Evolutionary conservation across 2,113 vertebrate genomes (phyloP), one percentile per base, ranked within the genome.

Genomic region (Monopterus albus): DNA sequence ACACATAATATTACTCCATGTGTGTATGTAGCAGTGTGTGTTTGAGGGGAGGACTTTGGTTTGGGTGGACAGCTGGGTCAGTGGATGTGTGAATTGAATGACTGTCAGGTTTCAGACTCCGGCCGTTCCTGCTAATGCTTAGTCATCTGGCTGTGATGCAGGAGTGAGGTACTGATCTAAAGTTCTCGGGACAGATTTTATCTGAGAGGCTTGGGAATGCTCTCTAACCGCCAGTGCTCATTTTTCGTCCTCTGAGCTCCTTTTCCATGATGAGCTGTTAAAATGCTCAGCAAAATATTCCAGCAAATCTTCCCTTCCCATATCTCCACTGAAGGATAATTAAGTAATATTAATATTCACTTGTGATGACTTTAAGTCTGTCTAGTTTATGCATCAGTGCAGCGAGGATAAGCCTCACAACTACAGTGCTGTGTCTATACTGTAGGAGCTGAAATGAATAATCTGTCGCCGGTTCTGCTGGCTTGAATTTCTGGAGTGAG

Each of bases 301-400:
- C 67, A 3, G 70, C 50, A 71, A 62, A 63, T 63, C 64, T 12
- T 49, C 31, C 42, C 6, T 71, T 72, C 67, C 79, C 76, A 72
- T 69, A 78, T 83, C 85, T 72, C 53, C 71, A 62, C 76, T 53
- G 59, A 84, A 89, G 87, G 64, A 84, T 84, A 87, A 88, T 92
- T 85, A 86, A 66, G 65, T 40, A 26, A 78, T 75, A 82, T 90
- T 89, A 90, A 87, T 84, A 85, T 85, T 85, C 79, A 83, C 57
- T 82, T 75, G 78, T 72, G 81, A 62, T 71, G 65, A 81, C 51
- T 78, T 62, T 79, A 61, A 33, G 65, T 42, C 51, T 45, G 51
- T 52, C 40, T 67, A 23, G 31, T 42, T 57, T 50, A 57, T 12
- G 69, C 76, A 31, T 78, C 69, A 59, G 72, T 35, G 49, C 84